Conservation (phyloP, 2,888 invertebrate species). For the Synanthedon formicaeformis region DNA sequence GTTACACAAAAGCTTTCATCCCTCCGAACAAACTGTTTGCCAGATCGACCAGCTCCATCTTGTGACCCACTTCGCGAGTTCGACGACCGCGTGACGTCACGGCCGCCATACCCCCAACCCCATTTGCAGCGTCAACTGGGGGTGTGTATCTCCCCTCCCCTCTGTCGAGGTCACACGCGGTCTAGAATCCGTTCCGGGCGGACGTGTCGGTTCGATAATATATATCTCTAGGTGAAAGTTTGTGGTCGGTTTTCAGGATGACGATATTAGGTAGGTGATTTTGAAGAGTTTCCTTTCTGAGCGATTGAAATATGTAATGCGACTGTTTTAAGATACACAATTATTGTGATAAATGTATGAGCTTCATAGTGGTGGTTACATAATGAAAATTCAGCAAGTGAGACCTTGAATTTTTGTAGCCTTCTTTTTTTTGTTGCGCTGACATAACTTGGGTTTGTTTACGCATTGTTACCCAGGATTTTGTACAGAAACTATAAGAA, state of each 20-base stretch:
- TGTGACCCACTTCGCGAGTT: slow-evolving; percentile 59
- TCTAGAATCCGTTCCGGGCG: slow-evolving; percentile 29
- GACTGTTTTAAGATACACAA: too few species aligned
- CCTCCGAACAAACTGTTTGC: slow-evolving; percentile 17
- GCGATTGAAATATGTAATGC: too few species aligned
- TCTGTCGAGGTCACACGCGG: slow-evolving; percentile 51
- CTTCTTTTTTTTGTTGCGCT: slow-evolving; percentile 1
- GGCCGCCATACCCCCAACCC: slow-evolving; percentile 20
- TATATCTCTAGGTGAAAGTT: slow-evolving; percentile 13
- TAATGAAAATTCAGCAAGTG: not conserved
- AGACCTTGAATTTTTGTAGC: slow-evolving; percentile 9
- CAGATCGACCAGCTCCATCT: slow-evolving; percentile 46
- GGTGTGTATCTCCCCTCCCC: slow-evolving; percentile 37
- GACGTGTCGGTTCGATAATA: slow-evolving; percentile 23
- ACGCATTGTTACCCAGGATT: too few species aligned
- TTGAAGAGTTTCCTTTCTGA: too few species aligned
- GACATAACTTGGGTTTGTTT: not conserved
- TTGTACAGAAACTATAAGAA: too few species aligned
- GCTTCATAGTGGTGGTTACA: not conserved
- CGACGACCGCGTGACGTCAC: slow-evolving; percentile 66
- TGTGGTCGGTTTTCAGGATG: slow-evolving; percentile 26
- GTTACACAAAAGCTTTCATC: slow-evolving; percentile 25
- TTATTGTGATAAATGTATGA: too few species aligned
- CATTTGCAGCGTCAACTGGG: slow-evolving; percentile 35
- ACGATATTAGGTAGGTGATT: slow-evolving; percentile 43